Conservation (phyloP, 2,113 vertebrate genomes). For the Haliaeetus leucogaster region DNA sequence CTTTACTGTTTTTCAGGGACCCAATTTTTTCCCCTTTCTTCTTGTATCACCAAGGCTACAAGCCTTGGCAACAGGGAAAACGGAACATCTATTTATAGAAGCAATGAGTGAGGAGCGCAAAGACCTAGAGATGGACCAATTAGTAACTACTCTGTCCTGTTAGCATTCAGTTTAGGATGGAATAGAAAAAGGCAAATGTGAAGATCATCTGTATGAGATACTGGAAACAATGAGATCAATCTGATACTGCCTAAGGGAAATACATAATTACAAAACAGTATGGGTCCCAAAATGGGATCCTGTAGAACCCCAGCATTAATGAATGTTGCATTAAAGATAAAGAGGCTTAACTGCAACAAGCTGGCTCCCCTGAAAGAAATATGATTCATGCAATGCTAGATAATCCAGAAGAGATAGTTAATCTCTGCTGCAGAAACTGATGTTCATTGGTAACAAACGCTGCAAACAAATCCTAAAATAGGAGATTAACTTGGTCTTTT, state of each 20-base stretch:
- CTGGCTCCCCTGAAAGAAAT: not conserved
- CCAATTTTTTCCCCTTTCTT: not conserved
- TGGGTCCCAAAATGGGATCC: conserved; percentile 21
- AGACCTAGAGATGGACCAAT: conserved; percentile 49
- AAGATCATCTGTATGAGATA: conserved; percentile 31
- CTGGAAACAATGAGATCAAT: not conserved
- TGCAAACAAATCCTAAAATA: conserved; percentile 39
- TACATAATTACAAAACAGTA: conserved; percentile 40
- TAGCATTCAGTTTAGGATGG: not conserved
- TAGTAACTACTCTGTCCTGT: conserved; percentile 17
- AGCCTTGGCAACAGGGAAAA: conserved; percentile 57
- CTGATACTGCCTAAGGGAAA: conserved; percentile 14
- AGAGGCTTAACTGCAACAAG: conserved; percentile 13
- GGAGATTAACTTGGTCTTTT: conserved; percentile 5
- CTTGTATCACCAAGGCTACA: conserved; percentile 63
- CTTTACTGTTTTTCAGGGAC: not conserved
- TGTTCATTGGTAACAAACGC: not conserved
- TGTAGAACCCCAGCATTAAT: not conserved
- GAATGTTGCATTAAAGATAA: conserved; percentile 28
- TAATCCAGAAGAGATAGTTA: conserved; percentile 8
- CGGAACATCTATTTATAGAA: conserved; percentile 58
- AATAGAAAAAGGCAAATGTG: conserved; percentile 25
- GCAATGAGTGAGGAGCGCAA: conserved; percentile 1
- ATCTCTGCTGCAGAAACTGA: conserved; percentile 11
- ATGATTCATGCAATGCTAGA: not conserved